Conservation (phyloP, 2,797 vertebrate species). For the Pseudotriccus pelzelni region DNA sequence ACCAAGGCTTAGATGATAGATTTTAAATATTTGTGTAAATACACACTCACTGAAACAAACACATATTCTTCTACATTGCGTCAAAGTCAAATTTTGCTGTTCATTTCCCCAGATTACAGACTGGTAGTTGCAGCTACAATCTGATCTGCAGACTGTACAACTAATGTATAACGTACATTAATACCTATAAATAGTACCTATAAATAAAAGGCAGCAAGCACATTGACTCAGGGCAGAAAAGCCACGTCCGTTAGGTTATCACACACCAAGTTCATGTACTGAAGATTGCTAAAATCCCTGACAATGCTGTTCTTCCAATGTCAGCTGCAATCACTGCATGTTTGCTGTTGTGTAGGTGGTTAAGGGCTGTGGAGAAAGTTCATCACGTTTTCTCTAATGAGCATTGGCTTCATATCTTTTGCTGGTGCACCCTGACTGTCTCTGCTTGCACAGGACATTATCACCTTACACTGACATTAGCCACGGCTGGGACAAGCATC, state of each 20-base stretch:
- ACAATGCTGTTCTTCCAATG: not conserved
- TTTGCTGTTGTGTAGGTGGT: not conserved
- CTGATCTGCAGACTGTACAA: not conserved
- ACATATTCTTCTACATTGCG: not conserved
- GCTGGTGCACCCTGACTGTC: not conserved
- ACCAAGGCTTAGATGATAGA: not conserved
- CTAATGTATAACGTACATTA: not conserved
- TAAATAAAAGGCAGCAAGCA: not conserved
- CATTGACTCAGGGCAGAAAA: not conserved
- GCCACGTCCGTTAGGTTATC: not conserved
- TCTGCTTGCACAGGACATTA: not conserved
- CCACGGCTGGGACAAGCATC: not conserved
- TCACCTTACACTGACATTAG: not conserved
- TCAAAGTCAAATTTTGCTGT: not conserved
- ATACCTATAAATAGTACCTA: rapidly evolving
- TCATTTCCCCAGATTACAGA: not conserved
- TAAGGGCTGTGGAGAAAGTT: not conserved
- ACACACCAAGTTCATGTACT: not conserved
- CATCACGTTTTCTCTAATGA: rapidly evolving
- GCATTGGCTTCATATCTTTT: not conserved
- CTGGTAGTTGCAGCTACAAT: not conserved
- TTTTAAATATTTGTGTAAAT: not conserved
- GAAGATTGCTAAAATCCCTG: not conserved
- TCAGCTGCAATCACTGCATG: not conserved
- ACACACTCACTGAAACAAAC: not conserved